A percentile compares a stretch with the other conserved stretches of the same genome.
These are phyloP conservation scores for Bujurquina vittata DNA, from an alignment of 2,113 vertebrate genomes.

Conservation along the genomic window DNA sequence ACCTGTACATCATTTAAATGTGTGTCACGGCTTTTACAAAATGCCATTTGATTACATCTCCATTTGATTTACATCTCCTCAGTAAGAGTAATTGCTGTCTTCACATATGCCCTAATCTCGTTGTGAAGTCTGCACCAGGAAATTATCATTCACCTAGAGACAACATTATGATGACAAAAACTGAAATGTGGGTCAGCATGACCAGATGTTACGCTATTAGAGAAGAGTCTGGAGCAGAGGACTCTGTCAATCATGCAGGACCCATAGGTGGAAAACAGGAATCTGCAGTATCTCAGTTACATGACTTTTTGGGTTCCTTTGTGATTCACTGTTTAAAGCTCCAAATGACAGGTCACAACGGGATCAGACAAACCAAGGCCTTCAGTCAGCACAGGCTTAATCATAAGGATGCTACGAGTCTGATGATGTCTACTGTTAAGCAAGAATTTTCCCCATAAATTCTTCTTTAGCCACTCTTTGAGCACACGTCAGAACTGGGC, in stretches of 20 bases:
- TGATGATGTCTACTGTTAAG: background rate
- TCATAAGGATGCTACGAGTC: conserved; percentile 7
- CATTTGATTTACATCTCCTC: conserved; percentile 20
- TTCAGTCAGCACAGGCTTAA: conserved; percentile 17
- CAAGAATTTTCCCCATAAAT: conserved; percentile 2
- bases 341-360: conserved; percentile 41
- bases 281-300: conserved; percentile 61
- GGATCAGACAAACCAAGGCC: conserved; percentile 21
- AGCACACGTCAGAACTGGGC: background rate
- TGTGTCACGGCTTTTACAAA: conserved; percentile 14
- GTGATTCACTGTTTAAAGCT: conserved; percentile 11
- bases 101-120: background rate
- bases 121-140: background rate
- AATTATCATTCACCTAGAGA: conserved; percentile 28
- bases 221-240: conserved; percentile 41
- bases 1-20: conserved; percentile 32
- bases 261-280: conserved; percentile 32
- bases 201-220: conserved; percentile 54
- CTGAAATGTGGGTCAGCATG: conserved; percentile 55
- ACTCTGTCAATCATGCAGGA: conserved; percentile 58
- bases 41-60: conserved; percentile 15
- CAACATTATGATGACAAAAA: conserved; percentile 45
- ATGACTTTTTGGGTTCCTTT: conserved; percentile 32
- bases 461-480: background rate
- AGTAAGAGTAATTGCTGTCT: conserved; percentile 18